Percentiles rank a stretch among this genome's conserved stretches.
phyloP scores from a whole-genome alignment of 2,113 vertebrate species.

The Antidorcas marsupialis region DNA sequence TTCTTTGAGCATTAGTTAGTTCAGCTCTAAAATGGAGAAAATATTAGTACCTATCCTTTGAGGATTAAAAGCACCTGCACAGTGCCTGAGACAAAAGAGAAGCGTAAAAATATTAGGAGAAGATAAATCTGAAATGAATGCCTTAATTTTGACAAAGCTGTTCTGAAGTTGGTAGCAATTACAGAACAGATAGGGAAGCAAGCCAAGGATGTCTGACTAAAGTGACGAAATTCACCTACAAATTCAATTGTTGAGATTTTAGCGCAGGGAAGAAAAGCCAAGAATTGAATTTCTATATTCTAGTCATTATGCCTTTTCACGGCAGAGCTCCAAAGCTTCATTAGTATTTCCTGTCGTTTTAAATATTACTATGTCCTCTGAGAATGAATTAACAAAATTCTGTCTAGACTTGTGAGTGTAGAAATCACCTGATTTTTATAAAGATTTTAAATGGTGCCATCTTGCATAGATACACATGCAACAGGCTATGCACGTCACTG shows the following conservation, averaged over 20 bases:
- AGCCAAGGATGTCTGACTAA: conserved; percentile 22
- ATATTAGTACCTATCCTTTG: neutral
- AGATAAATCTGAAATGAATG: conserved; percentile 32
- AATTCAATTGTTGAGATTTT: conserved; percentile 37
- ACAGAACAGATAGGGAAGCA: conserved; percentile 11
- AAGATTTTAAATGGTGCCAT: conserved; percentile 37
- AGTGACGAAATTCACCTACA: conserved; percentile 32
- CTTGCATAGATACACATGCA: neutral
- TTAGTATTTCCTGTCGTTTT: conserved; percentile 45
- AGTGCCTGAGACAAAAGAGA: neutral
- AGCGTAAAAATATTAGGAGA: conserved; percentile 39
- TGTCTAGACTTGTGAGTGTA: neutral
- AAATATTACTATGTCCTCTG: conserved; percentile 31
- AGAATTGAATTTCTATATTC: conserved; percentile 44
- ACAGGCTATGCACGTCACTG: conserved; percentile 34
- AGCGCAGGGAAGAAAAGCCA: conserved; percentile 29
- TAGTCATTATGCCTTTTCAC: conserved; percentile 36
- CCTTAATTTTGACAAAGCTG: conserved; percentile 44
- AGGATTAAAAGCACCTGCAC: conserved; percentile 5
- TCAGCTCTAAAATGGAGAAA: conserved; percentile 13
- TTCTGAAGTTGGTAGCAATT: conserved; percentile 50
- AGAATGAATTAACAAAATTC: conserved; percentile 51
- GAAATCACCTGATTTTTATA: conserved; percentile 27
- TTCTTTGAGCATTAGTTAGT: conserved; percentile 1
- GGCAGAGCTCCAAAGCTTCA: neutral